phyloP scores from a whole-genome alignment of 2,113 vertebrate species.

The Narcine bancroftii region DNA sequence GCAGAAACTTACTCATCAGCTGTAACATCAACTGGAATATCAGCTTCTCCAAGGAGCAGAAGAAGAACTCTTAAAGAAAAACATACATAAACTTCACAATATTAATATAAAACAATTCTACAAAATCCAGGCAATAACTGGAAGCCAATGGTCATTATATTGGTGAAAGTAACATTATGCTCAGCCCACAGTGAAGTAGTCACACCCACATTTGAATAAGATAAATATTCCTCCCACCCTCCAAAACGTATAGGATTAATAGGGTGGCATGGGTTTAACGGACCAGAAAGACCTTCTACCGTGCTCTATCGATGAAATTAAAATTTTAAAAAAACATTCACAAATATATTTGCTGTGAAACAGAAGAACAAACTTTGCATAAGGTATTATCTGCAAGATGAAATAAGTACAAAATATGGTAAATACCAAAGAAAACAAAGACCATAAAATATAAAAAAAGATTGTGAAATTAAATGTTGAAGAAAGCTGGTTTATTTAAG shows the following conservation, averaged over 20 bases:
- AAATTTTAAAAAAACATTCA: neutral
- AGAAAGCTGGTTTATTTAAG: neutral
- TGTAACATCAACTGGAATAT: constrained; percentile 5
- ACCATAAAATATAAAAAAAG: neutral
- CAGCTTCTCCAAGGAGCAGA: constrained; percentile 1
- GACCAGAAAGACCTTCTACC: no score
- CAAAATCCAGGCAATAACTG: neutral
- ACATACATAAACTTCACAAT: neutral
- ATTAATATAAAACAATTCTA: neutral
- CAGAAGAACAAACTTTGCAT: neutral
- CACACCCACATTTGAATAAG: neutral
- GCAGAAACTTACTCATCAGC: constrained; percentile 19
- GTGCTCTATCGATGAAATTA: no score
- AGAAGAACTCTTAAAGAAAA: constrained; percentile 1
- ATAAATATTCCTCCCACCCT: neutral
- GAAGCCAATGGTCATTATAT: neutral
- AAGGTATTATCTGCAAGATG: neutral
- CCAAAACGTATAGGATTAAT: no score
- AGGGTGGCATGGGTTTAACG: no score
- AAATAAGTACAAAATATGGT: neutral
- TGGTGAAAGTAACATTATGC: neutral
- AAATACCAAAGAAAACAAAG: neutral
- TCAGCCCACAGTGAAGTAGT: neutral
- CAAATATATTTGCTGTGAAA: neutral
- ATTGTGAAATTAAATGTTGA: neutral